Evolutionary conservation across 2,113 vertebrate genomes (phyloP).

Genomic region (Oenanthe oenanthe): DNA sequence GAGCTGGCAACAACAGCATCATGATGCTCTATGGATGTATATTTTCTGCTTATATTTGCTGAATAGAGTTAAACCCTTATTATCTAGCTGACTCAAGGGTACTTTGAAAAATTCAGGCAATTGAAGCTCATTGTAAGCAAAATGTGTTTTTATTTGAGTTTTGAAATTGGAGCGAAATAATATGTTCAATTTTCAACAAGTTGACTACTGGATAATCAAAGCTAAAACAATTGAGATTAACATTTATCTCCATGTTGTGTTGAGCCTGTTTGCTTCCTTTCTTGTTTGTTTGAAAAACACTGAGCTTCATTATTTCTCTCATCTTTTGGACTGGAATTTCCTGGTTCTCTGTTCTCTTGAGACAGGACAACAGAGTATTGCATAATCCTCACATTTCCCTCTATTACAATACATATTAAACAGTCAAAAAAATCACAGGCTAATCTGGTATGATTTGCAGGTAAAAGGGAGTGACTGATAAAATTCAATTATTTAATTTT

Average conservation of each 20-base stretch:
- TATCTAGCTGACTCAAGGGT: background rate
- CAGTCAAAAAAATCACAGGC: background rate
- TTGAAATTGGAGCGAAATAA: background rate
- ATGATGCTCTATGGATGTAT: background rate
- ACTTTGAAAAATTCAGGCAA: slow-evolving; percentile 21
- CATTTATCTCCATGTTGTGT: background rate
- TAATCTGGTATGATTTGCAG: background rate
- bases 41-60: slow-evolving; percentile 8
- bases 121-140: background rate
- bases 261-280: background rate
- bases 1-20: background rate
- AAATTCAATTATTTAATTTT: background rate
- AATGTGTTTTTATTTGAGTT: background rate
- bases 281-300: background rate
- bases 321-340: background rate
- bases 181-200: background rate
- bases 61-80: background rate
- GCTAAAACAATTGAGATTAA: background rate
- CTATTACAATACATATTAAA: background rate
- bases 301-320: background rate
- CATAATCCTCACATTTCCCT: background rate
- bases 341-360: background rate
- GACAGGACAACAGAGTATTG: background rate
- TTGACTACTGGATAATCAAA: background rate
- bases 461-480: background rate